phyloP scores from a whole-genome alignment of 2,113 vertebrate species.

The Grantiella picta region DNA sequence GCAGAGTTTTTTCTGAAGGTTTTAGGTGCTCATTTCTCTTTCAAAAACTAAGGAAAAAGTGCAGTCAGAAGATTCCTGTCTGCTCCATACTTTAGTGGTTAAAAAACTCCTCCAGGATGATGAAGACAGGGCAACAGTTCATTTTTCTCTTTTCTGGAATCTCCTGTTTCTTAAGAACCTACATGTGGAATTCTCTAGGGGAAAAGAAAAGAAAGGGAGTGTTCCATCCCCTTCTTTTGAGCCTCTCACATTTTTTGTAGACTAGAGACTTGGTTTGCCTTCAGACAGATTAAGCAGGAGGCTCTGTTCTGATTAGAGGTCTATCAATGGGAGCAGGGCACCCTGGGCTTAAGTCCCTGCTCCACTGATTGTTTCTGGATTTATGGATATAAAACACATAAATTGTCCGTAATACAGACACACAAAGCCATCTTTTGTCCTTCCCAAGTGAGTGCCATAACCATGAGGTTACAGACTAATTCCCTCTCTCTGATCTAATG shows the following conservation, averaged over 20 bases:
- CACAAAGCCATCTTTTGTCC: conserved; percentile 33
- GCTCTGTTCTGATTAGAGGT: background rate
- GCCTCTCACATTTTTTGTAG: background rate
- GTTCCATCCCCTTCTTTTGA: background rate
- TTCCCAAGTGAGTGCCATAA: background rate
- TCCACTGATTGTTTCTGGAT: background rate
- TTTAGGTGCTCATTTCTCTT: background rate
- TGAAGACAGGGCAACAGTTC: background rate
- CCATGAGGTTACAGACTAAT: conserved; percentile 7
- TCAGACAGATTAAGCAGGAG: background rate
- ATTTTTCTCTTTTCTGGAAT: background rate
- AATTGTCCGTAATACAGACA: background rate
- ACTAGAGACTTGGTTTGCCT: background rate
- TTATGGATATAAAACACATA: conserved; percentile 15
- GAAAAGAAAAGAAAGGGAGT: background rate
- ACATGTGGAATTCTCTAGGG: background rate
- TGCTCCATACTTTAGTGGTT: background rate
- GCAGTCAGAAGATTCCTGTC: background rate
- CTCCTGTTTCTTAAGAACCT: background rate
- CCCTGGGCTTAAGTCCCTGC: background rate
- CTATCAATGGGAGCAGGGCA: background rate
- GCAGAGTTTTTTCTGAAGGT: background rate
- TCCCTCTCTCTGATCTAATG: conserved; percentile 51
- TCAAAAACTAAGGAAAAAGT: background rate
- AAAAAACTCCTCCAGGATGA: background rate